Base-by-base conservation (phyloP, 2,888 invertebrate species). In the Willowsia nigromaculata region DNA sequence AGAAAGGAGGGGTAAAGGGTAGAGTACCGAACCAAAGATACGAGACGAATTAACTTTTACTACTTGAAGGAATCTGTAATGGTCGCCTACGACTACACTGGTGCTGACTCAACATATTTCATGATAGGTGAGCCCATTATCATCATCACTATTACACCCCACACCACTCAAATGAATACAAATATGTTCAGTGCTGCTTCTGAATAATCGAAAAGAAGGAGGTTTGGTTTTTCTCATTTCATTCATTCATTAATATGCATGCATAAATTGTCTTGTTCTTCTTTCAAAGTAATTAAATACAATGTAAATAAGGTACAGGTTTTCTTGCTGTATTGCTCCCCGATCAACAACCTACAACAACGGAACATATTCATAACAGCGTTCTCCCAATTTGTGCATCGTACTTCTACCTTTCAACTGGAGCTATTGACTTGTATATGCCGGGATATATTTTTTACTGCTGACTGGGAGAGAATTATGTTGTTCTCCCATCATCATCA, bases 21-120 rank as follows among this genome's bases (percentile, higher is more conserved):
- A 27, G 27, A 6, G 27, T 76, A 50, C 22, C 15, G 53, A 18
- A 6, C 9, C 6, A 25, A n/a, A 37, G 22, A 68, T 68, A 68
- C 9, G 22, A 68, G 9, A 68, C 15, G 47, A 50, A 76, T 76
- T 76, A 47, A 33, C 76, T 76, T 68, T 68, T 68, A 68, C 68
- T 40, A 27, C 7, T 13, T 15, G 47, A 27, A 50, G 50, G 76
- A 76, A 76, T 76, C 7, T 15, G 50, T 76, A 85, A 85, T 85
- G 76, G 85, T 74, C 74, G 18, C 18, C 18, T 65, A 15, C 33
- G 33, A 37, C 18, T 1, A 27, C 22, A 25, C 59, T 74, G 25
- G 85, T 53, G 86, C 86, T 86, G 86, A 86, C 86, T 86, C 78
- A 80, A 80, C 80, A 80, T 86, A 86, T 86, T 86, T 86, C 80